phyloP scores from a whole-genome alignment of 1,140 invertebrate genomes.

The Mactra quadrangularis region DNA sequence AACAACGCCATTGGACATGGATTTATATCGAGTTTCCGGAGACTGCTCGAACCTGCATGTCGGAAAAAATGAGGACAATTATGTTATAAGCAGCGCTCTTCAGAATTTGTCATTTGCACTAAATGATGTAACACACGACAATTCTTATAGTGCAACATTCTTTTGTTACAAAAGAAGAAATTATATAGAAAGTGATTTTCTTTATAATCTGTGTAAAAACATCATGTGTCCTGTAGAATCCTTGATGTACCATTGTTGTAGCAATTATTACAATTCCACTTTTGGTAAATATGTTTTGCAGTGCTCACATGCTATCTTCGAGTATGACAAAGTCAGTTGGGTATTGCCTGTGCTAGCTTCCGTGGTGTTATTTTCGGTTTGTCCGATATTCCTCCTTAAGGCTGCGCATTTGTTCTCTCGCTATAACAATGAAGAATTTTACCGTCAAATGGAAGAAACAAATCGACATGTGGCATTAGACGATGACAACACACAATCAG shows the following conservation, averaged over 20 bases:
- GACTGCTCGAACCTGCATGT: constrained; percentile 48
- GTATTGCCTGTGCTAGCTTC: constrained; percentile 32
- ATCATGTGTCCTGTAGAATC: constrained; percentile 47
- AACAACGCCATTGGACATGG: background rate
- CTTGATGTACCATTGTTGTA: constrained; percentile 30
- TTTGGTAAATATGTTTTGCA: background rate
- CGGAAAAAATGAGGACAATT: constrained; percentile 21
- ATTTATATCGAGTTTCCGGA: background rate
- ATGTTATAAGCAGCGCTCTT: constrained; percentile 15
- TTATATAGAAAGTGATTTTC: constrained; percentile 1
- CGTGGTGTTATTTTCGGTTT: constrained; percentile 15
- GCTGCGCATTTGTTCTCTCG: background rate
- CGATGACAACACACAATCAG: too few relatives aligned
- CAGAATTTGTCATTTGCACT: constrained; percentile 13
- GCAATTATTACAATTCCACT: constrained; percentile 3
- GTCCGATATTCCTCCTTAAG: constrained; percentile 38
- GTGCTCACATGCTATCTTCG: background rate
- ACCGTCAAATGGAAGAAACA: too few relatives aligned
- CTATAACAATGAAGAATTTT: too few relatives aligned
- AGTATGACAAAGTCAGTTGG: constrained; percentile 32
- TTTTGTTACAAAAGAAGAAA: constrained; percentile 44
- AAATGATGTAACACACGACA: background rate
- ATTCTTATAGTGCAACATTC: constrained; percentile 33
- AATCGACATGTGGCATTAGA: too few relatives aligned
- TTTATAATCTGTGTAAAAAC: constrained; percentile 50